phyloP scores from a whole-genome alignment of 2,113 vertebrate genomes.

The Coptodon bakossiorum region DNA sequence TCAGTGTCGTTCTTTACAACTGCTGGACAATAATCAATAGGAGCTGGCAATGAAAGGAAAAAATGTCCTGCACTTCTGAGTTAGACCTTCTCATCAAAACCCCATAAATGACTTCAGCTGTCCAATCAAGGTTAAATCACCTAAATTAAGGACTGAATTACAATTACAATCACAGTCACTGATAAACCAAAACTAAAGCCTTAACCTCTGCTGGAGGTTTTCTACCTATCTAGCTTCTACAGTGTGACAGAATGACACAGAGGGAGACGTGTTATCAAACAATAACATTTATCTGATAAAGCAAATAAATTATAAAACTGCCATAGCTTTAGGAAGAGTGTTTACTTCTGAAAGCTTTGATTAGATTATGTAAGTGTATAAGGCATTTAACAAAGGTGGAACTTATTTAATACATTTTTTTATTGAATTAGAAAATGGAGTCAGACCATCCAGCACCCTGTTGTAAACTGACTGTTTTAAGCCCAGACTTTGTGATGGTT shows the following conservation, averaged over 20 bases:
- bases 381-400: neutral
- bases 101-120: neutral
- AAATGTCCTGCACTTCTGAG: neutral
- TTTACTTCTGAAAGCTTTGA: neutral
- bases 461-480: neutral
- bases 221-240: neutral
- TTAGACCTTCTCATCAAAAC: neutral
- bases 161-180: neutral
- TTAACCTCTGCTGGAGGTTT: neutral
- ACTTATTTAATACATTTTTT: neutral
- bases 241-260: neutral
- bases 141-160: neutral
- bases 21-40: neutral
- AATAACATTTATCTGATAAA: neutral
- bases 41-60: neutral
- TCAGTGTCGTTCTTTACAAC: neutral
- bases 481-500: neutral
- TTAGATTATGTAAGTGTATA: accelerated
- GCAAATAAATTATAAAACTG: neutral
- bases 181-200: neutral
- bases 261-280: neutral
- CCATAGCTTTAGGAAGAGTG: accelerated
- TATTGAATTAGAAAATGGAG: neutral
- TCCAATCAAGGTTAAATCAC: neutral
- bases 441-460: neutral